Percentiles rank a stretch among this genome's conserved stretches.
Conservation (phyloP, 2,888 invertebrate species). For the Amitus sp. region DNA sequence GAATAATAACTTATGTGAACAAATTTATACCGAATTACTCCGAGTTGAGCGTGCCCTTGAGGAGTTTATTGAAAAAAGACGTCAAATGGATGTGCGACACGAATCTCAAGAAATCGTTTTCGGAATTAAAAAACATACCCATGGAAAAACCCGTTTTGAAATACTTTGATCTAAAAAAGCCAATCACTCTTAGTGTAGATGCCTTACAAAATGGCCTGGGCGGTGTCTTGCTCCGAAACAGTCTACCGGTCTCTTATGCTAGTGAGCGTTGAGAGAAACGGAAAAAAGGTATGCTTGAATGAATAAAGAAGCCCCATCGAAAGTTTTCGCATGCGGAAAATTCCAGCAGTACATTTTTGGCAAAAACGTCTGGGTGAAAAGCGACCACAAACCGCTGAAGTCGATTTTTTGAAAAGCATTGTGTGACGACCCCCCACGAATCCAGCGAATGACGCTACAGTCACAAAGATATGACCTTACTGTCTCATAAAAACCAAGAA, state of each 20-base stretch:
- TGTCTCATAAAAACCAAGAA: no score
- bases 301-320: no score
- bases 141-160: conserved; percentile 41
- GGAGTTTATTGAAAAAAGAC: conserved; percentile 25
- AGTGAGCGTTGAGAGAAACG: conserved; percentile 46
- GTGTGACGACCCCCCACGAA: no score
- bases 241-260: conserved; percentile 55
- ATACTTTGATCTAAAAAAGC: conserved; percentile 46
- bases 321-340: no score
- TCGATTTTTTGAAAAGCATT: no score
- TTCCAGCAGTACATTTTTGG: no score
- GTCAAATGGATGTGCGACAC: conserved; percentile 23
- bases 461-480: no score
- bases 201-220: conserved; percentile 46
- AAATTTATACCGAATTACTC: conserved; percentile 3
- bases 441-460: no score
- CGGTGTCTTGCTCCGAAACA: conserved; percentile 53
- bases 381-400: no score
- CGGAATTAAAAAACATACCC: conserved; percentile 27
- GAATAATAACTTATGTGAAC: conserved; percentile 38
- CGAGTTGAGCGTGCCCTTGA: conserved; percentile 14
- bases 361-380: no score
- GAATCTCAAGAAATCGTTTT: conserved; percentile 19
- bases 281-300: no score
- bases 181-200: conserved; percentile 43